Conservation (phyloP, 1,140 invertebrate species). For the Diuraphis noxia region DNA sequence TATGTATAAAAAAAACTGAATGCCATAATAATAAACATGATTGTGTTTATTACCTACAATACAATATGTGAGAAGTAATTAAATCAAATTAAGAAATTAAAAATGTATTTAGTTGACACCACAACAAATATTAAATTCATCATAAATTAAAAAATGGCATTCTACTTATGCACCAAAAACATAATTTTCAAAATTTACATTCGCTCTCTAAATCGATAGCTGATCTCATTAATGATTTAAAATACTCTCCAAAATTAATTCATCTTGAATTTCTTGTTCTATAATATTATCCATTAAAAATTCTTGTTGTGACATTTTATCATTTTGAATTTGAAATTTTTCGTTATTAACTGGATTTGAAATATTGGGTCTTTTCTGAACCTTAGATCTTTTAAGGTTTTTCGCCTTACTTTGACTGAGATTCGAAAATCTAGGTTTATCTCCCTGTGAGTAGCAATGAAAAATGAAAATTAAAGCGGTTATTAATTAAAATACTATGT, state of each 20-base stretch:
- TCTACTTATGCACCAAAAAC: too few relatives aligned
- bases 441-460: neutral
- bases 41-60: neutral
- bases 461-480: neutral
- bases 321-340: neutral
- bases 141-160: neutral
- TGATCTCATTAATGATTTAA: neutral
- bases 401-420: neutral
- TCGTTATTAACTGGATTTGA: neutral
- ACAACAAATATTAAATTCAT: neutral
- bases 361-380: neutral
- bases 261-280: neutral
- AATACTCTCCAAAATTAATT: neutral
- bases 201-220: neutral
- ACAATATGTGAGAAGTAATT: neutral
- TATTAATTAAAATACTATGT: neutral
- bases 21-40: neutral
- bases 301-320: neutral
- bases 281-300: neutral
- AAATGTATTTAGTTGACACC: neutral
- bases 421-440: neutral
- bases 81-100: neutral
- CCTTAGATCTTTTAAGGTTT: neutral
- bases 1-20: neutral
- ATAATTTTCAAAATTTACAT: neutral